These are phyloP conservation scores for Colossoma macropomum DNA, from an alignment of 2,113 vertebrate genomes.

Conservation along the genomic window DNA sequence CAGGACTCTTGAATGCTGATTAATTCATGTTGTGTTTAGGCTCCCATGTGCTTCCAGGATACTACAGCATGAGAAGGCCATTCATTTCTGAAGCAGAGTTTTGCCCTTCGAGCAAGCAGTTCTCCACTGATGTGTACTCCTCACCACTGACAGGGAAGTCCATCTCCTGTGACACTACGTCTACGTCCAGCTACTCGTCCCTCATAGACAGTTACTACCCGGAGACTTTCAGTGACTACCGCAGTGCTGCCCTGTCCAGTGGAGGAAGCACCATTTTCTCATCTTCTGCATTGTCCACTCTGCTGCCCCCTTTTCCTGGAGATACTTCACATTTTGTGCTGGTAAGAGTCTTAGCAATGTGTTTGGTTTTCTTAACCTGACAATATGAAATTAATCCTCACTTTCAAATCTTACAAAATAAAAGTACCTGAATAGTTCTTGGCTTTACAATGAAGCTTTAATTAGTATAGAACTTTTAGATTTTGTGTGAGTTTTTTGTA, in stretches of 20 bases:
- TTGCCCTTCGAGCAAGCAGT: constrained; percentile 79
- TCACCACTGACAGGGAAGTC: constrained; percentile 78
- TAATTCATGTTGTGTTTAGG: constrained; percentile 74
- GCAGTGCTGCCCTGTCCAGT: constrained; percentile 72
- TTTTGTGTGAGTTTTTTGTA: neutral
- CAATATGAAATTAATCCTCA: neutral
- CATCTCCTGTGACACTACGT: constrained; percentile 80
- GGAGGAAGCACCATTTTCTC: constrained; percentile 77
- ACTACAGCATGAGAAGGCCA: constrained; percentile 84
- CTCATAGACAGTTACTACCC: constrained; percentile 86
- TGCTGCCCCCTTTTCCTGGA: constrained; percentile 81
- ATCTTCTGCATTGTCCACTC: constrained; percentile 79
- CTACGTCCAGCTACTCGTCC: constrained; percentile 75
- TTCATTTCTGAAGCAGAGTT: constrained; percentile 87
- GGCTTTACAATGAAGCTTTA: neutral
- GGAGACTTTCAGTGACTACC: constrained; percentile 84
- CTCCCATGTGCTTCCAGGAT: constrained; percentile 79
- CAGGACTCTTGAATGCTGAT: constrained; percentile 6
- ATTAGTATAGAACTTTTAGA: neutral
- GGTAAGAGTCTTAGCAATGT: constrained; percentile 73
- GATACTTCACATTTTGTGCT: constrained; percentile 83
- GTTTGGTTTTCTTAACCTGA: neutral
- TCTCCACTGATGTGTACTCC: constrained; percentile 77
- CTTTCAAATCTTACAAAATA: no score
- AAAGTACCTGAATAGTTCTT: neutral